A percentile compares a stretch with the other conserved stretches of the same genome.
Evolutionary conservation across 2,797 vertebrate genomes (phyloP).

Genomic region (Podargus strigoides): DNA sequence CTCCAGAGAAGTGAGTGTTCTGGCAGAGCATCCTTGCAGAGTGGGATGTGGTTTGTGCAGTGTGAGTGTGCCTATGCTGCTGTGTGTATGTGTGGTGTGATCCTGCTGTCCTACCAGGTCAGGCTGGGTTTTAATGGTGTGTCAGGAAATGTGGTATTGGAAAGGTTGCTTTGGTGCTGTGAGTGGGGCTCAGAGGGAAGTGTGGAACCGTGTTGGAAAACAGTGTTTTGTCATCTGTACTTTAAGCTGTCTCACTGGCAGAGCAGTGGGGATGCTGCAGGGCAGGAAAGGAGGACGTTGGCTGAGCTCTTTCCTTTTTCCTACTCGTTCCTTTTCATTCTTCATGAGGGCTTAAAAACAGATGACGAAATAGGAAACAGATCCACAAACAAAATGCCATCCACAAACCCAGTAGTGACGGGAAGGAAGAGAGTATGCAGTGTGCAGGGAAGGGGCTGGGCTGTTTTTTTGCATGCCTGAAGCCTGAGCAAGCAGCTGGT

Average conservation of each 20-base stretch:
- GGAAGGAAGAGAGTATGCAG: neutral
- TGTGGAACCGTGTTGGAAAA: neutral
- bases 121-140: neutral
- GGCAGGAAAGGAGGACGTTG: neutral
- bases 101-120: neutral
- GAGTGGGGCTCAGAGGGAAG: too few species aligned
- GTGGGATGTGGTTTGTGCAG: neutral
- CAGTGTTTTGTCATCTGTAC: neutral
- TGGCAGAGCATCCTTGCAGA: neutral
- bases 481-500: neutral
- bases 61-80: rapidly evolving
- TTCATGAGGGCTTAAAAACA: neutral
- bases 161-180: neutral
- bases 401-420: neutral
- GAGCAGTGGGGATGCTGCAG: rapidly evolving
- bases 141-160: neutral
- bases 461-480: neutral
- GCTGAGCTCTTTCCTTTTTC: neutral
- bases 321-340: too few species aligned
- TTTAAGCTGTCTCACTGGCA: neutral
- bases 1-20: neutral
- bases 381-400: neutral
- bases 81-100: neutral
- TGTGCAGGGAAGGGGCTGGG: neutral
- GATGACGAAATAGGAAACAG: neutral